phyloP scores from a whole-genome alignment of 1,140 invertebrate genomes.

The Pseudomyrmex concolor region DNA sequence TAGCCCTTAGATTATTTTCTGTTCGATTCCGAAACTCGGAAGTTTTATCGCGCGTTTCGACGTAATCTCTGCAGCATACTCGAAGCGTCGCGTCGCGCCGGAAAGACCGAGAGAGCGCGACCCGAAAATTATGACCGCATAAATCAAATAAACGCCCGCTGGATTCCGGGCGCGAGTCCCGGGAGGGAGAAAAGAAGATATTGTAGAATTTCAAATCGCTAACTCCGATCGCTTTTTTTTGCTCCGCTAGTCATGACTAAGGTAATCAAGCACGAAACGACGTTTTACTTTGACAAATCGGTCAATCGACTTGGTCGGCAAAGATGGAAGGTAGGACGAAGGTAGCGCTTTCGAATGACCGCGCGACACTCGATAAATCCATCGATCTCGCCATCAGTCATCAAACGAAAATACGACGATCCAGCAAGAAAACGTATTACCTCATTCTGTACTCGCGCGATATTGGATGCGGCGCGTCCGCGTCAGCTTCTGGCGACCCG shows the following conservation, averaged over 20 bases:
- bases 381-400: background rate
- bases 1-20: background rate
- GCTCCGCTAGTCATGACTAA: too few species aligned
- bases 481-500: slow-evolving; percentile 44
- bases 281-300: background rate
- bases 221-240: background rate
- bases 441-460: slow-evolving; percentile 7
- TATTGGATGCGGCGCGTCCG: slow-evolving; percentile 34
- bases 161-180: too few species aligned
- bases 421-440: slow-evolving; percentile 5
- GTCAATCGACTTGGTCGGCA: background rate
- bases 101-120: background rate
- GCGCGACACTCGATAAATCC: slow-evolving; percentile 1
- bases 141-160: background rate
- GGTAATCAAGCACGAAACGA: too few species aligned
- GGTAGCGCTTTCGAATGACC: background rate
- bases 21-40: background rate
- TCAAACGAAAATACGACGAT: slow-evolving; percentile 36
- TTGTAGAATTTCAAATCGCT: background rate
- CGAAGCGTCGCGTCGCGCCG: background rate
- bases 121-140: background rate
- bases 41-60: background rate
- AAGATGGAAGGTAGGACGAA: background rate
- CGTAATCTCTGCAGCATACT: background rate
- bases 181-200: too few species aligned